phyloP scores from a whole-genome alignment of 2,797 vertebrate genomes.

The Petrocephalus sullivani region DNA sequence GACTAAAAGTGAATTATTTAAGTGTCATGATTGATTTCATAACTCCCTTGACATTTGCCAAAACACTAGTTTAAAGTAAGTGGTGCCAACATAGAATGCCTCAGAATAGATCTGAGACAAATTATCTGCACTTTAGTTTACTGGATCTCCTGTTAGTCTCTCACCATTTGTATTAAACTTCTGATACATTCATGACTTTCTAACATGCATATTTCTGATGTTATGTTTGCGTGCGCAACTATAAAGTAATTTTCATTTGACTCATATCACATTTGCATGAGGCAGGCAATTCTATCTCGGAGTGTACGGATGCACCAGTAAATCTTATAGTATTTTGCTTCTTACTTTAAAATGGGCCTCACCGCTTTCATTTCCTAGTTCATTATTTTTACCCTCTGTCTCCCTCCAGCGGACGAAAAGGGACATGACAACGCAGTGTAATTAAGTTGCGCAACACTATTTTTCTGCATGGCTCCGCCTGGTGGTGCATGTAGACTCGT shows the following conservation, averaged over 20 bases:
- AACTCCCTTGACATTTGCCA: not conserved
- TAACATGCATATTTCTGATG: not conserved
- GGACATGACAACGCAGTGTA: constrained; percentile 35
- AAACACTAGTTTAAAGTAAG: not conserved
- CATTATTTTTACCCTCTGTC: constrained; percentile 38
- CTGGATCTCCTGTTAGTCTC: not conserved
- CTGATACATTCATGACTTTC: not conserved
- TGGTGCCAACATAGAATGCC: not conserved
- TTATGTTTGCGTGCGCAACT: not conserved
- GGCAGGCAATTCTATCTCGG: not conserved
- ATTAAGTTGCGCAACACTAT: constrained; percentile 46
- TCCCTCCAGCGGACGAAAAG: constrained; percentile 53
- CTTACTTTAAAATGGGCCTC: not conserved
- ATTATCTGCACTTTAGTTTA: not conserved
- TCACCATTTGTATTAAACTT: not conserved
- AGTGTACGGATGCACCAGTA: not conserved
- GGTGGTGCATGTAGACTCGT: constrained; percentile 32
- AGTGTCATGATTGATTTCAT: not conserved
- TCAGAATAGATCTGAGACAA: not conserved
- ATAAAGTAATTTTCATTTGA: not conserved
- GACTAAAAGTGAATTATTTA: not conserved
- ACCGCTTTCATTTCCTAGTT: not conserved
- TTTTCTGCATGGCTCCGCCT: constrained; percentile 45
- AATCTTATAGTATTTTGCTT: not conserved
- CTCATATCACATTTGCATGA: not conserved